These are phyloP conservation scores for Mactra quadrangularis DNA, from an alignment of 1,140 invertebrate species.

Conservation along the genomic window DNA sequence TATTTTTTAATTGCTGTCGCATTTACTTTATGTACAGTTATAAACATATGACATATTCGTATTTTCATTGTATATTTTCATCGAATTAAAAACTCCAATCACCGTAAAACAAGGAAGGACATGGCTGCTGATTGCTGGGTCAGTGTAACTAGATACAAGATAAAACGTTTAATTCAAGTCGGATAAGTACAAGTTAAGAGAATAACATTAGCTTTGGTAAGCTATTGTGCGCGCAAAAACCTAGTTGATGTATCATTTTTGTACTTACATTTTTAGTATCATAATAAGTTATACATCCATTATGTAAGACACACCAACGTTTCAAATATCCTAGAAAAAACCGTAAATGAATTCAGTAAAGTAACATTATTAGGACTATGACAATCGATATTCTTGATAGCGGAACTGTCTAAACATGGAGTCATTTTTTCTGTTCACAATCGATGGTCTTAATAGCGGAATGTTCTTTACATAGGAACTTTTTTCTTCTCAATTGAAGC, in stretches of 20 bases:
- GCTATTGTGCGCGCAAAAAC: neutral
- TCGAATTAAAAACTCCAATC: no score
- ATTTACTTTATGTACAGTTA: no score
- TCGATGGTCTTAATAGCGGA: no score
- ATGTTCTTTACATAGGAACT: neutral
- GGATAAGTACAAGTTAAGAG: no score
- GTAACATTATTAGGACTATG: neutral
- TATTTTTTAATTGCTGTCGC: no score
- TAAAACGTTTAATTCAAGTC: neutral
- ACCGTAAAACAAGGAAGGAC: no score
- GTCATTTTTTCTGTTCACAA: no score
- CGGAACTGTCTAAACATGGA: neutral
- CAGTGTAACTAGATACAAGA: neutral
- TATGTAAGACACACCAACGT: conserved; percentile 38
- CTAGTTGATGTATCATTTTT: neutral
- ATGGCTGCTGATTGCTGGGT: no score
- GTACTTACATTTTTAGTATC: conserved; percentile 17
- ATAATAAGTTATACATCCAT: conserved; percentile 32
- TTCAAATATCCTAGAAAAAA: conserved; percentile 21
- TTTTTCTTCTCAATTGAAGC: no score
- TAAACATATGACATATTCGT: no score
- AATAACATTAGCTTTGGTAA: neutral
- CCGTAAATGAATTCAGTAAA: no score
- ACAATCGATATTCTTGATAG: neutral
- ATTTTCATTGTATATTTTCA: no score